Evolutionary conservation across 2,888 invertebrate species (phyloP).

Genomic region (Brenthis daphne): DNA sequence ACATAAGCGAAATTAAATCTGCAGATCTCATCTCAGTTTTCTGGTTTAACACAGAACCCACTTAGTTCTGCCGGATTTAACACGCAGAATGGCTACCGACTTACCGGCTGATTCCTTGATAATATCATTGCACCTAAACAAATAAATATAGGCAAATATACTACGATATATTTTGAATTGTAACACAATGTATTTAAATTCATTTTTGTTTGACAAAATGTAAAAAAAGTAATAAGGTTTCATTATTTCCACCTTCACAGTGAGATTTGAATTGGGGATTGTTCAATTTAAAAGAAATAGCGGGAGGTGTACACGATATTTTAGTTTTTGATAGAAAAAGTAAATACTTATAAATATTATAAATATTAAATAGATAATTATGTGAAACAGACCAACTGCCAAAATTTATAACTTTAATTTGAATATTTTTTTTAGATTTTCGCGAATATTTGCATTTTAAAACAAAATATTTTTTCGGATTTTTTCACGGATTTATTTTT

Average conservation of each 20-base stretch:
- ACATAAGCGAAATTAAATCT: slow-evolving; percentile 33
- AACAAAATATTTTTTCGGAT: too few relatives aligned
- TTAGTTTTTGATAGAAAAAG: too few relatives aligned
- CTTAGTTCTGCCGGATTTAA: slow-evolving; percentile 55
- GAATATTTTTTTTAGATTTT: too few relatives aligned
- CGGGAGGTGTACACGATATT: slow-evolving; percentile 1
- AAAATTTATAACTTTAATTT: too few relatives aligned
- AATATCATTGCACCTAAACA: slow-evolving; percentile 70
- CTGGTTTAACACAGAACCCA: slow-evolving; percentile 53
- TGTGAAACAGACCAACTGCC: too few relatives aligned
- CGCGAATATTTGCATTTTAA: too few relatives aligned
- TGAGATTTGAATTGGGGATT: slow-evolving; percentile 25
- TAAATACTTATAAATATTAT: too few relatives aligned
- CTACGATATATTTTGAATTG: slow-evolving; percentile 28
- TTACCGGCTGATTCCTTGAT: slow-evolving; percentile 46
- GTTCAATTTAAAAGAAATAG: slow-evolving; percentile 18
- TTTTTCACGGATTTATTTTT: too few relatives aligned
- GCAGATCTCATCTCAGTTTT: slow-evolving; percentile 40
- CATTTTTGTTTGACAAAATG: slow-evolving; percentile 20
- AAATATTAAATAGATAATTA: too few relatives aligned
- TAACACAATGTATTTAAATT: slow-evolving; percentile 25
- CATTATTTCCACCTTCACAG: slow-evolving; percentile 41
- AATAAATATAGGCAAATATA: slow-evolving; percentile 46
- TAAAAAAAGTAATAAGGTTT: slow-evolving; percentile 42
- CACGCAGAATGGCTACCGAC: slow-evolving; percentile 46